Percentiles rank a stretch among this genome's conserved stretches.
Conservation (phyloP, 2,888 invertebrate genomes). For the Agrotis exclamationis region DNA sequence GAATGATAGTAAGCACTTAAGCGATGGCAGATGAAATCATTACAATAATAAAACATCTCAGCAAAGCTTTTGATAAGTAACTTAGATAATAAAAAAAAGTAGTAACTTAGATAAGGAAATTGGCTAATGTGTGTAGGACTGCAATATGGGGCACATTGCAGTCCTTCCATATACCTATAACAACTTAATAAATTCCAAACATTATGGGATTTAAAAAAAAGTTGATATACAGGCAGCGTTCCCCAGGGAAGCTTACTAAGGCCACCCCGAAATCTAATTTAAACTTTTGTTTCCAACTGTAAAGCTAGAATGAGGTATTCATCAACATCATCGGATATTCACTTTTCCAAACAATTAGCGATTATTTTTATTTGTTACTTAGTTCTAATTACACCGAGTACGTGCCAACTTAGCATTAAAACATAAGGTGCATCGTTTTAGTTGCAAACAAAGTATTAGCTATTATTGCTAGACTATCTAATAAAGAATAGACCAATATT, state of each 20-base stretch:
- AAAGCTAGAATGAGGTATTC: too few relatives aligned
- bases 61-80: conserved; percentile 12
- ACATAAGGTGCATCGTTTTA: not conserved
- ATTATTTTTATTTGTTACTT: not conserved
- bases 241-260: not conserved
- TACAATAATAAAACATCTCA: not conserved
- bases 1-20: conserved; percentile 3
- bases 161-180: too few relatives aligned
- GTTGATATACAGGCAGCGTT: not conserved
- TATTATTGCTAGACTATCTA: not conserved
- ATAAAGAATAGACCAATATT: not conserved
- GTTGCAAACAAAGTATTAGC: not conserved
- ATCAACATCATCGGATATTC: not conserved
- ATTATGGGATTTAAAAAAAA: not conserved
- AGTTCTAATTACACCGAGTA: not conserved
- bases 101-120: not conserved
- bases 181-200: not conserved
- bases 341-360: not conserved
- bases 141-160: too few relatives aligned
- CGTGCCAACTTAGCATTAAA: not conserved
- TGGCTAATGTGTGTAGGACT: not conserved
- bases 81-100: too few relatives aligned
- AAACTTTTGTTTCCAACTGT: too few relatives aligned
- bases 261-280: not conserved
- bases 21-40: not conserved